Evolutionary conservation across 2,797 vertebrate genomes (phyloP).

Genomic region (Propithecus perrieri): DNA sequence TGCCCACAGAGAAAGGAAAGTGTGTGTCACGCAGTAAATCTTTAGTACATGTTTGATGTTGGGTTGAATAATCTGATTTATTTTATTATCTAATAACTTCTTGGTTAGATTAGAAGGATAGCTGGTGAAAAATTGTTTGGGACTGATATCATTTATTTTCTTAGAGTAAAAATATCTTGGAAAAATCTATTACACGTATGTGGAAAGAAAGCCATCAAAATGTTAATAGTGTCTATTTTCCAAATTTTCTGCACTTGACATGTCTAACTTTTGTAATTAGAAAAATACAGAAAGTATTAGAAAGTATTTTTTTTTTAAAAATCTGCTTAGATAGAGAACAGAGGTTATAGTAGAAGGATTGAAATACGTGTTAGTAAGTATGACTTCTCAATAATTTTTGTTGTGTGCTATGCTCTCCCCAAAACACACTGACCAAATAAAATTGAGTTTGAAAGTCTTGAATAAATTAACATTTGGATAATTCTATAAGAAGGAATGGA

Average conservation of each 20-base stretch:
- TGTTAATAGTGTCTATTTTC: not conserved
- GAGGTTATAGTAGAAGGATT: not conserved
- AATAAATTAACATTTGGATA: not conserved
- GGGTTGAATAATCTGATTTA: not conserved
- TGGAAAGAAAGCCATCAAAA: conserved; percentile 5
- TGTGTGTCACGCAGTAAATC: not conserved
- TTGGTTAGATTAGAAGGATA: not conserved
- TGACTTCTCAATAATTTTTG: not conserved
- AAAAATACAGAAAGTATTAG: not conserved
- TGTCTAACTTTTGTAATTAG: not conserved
- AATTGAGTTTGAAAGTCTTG: not conserved
- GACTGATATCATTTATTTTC: not conserved
- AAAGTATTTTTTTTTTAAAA: not conserved
- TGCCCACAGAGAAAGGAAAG: not conserved
- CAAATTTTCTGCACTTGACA: not conserved
- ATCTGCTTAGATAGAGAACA: not conserved
- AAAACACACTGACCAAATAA: not conserved
- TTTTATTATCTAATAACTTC: conserved; percentile 9
- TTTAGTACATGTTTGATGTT: not conserved
- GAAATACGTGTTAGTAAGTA: not conserved
- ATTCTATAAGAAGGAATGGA: not conserved
- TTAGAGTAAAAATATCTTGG: not conserved
- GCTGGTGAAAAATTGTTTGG: not conserved
- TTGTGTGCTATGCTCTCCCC: not conserved
- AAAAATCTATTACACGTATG: not conserved